Evolutionary conservation across 2,113 vertebrate genomes (phyloP).

Genomic region (Muntiacus reevesi): DNA sequence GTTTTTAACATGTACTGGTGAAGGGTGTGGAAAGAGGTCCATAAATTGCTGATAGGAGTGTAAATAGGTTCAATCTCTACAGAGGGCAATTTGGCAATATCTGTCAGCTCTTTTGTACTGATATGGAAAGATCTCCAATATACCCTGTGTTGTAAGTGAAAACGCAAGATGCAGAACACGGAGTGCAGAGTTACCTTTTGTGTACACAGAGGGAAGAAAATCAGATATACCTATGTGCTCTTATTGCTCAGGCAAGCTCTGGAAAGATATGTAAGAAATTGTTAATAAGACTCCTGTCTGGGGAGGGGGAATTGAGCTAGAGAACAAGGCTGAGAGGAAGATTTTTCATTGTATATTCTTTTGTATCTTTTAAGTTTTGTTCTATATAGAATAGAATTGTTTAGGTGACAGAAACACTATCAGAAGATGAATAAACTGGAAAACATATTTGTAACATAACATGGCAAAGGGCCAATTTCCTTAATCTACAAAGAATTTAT

Average conservation of each 20-base stretch:
- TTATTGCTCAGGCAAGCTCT: neutral
- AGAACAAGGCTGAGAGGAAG: neutral
- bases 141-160: neutral
- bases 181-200: neutral
- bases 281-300: neutral
- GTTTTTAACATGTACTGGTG: neutral
- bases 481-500: conserved; percentile 10
- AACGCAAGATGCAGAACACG: neutral
- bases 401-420: neutral
- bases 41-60: neutral
- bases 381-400: neutral
- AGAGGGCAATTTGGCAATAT: neutral
- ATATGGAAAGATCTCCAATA: neutral
- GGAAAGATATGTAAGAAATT: neutral
- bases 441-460: conserved; percentile 16
- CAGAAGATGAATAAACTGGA: conserved; percentile 36
- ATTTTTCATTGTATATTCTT: conserved; percentile 4
- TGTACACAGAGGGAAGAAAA: neutral
- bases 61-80: neutral
- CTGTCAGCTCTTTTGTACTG: neutral
- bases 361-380: neutral
- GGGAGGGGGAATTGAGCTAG: neutral
- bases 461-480: neutral
- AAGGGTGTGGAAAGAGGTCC: neutral
- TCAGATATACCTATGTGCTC: neutral